A percentile compares a stretch with the other conserved stretches of the same genome.
Conservation (phyloP, 2,113 vertebrate genomes). For the Hyperoodon ampullatus region DNA sequence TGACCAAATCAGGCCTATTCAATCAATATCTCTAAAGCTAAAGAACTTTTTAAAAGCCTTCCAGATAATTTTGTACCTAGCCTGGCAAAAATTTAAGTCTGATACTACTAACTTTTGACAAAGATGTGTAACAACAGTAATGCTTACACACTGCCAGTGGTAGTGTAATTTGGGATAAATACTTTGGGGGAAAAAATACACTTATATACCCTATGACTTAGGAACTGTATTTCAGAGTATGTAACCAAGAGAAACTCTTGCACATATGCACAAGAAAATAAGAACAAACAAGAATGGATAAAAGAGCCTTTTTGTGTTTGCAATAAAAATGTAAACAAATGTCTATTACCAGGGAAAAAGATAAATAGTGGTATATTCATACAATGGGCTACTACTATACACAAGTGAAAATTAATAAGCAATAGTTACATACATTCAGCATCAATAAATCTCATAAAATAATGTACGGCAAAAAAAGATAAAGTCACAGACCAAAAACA, state of each 20-base stretch:
- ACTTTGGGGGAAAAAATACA: neutral
- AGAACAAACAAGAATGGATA: slow-evolving; percentile 9
- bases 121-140: neutral
- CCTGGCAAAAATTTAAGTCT: neutral
- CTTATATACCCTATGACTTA: neutral
- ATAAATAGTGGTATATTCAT: neutral
- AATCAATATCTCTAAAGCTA: neutral
- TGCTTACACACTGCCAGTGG: neutral
- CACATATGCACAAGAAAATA: neutral
- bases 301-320: neutral
- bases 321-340: slow-evolving; percentile 41
- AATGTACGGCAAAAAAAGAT: neutral
- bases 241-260: neutral
- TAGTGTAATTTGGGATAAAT: neutral
- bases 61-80: neutral
- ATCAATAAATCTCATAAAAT: neutral
- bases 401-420: neutral
- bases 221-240: neutral
- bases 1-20: slow-evolving; percentile 18
- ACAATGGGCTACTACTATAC: neutral
- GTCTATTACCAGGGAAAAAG: neutral
- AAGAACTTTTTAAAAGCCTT: neutral
- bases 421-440: neutral
- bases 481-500: neutral
- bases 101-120: neutral